Percentiles rank a stretch among this genome's conserved stretches.
Evolutionary conservation across 2,888 invertebrate species (phyloP).

Genomic region (Tenthredo livida): DNA sequence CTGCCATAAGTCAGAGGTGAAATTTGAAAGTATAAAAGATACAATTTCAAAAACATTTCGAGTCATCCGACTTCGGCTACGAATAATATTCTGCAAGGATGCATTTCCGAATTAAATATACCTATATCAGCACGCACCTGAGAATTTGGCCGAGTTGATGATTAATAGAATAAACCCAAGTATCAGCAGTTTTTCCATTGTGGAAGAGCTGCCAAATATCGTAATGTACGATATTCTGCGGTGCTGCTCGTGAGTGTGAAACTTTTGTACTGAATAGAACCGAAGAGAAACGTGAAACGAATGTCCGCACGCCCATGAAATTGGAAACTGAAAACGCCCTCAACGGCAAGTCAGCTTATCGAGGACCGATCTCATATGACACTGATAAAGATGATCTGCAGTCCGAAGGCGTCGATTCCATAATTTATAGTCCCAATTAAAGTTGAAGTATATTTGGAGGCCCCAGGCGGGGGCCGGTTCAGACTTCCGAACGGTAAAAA

Average conservation of each 20-base stretch:
- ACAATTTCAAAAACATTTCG: neutral
- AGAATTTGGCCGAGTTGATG: neutral
- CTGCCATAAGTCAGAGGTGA: neutral
- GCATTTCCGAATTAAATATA: neutral
- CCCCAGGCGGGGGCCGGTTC: too few relatives aligned
- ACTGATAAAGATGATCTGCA: neutral
- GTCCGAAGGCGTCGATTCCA: neutral
- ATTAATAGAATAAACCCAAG: neutral
- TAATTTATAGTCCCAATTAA: neutral
- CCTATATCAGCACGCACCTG: neutral
- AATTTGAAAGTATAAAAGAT: neutral
- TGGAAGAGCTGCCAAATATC: neutral
- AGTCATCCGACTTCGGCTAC: neutral
- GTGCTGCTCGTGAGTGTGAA: neutral
- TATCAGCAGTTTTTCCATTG: conserved; percentile 17
- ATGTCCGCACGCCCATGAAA: conserved; percentile 3
- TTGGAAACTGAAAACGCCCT: conserved; percentile 32
- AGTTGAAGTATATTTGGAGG: too few relatives aligned
- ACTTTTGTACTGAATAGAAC: neutral
- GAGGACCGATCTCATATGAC: neutral
- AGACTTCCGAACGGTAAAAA: too few relatives aligned
- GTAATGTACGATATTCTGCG: neutral
- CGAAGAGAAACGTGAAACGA: neutral
- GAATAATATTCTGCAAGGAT: neutral
- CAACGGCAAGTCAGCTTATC: conserved; percentile 28